Base-by-base conservation (phyloP, 1,140 invertebrate genomes). In the Colletes gigas region DNA sequence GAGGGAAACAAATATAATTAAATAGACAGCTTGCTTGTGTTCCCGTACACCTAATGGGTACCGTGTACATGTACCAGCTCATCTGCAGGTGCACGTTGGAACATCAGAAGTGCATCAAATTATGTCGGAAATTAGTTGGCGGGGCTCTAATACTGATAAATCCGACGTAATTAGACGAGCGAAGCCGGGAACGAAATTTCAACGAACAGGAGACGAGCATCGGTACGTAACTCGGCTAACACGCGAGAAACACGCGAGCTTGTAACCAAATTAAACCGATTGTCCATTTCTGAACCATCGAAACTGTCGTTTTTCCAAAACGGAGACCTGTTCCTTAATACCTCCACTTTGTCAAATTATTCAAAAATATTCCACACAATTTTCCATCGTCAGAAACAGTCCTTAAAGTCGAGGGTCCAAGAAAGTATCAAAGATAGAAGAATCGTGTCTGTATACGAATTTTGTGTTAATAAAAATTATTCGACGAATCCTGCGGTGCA, bases 61-160 rank as follows among this genome's bases (percentile, higher is more conserved):
- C 41, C 8, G 19, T 41, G 41, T 47, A n/a, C 41, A 47, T 17
- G 17, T 4, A 12, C 8, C 8, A 3, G 41, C 8, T 19, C 9
- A 17, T 44, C 63, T 44, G 63, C 7, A 65, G 41, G 41, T 47
- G 41, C n/a, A 6, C 63, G 41, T 66, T 66, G 47, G 47, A 66
- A 66, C 63, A 66, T 66, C 63, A 66, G 63, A 66, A 47, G 63
- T 66, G 63, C 63, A 66, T 66, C 41, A 66, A 47, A n/a, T 17
- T 66, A 41, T 47, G 63, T 41, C 63, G 63, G 63, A 66, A 66
- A 66, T 66, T 66, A 66, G 63, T 66, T 47, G 63, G 17, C 63
- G 63, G 8, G 41, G 63, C 63, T 47, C 8, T 66, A 66, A 66
- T 47, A 47, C 63, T 47, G 63, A 66, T 66, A 66, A 66, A 66